phyloP scores from a whole-genome alignment of 1,140 invertebrate species.

The Caenorhabditis brenneri region DNA sequence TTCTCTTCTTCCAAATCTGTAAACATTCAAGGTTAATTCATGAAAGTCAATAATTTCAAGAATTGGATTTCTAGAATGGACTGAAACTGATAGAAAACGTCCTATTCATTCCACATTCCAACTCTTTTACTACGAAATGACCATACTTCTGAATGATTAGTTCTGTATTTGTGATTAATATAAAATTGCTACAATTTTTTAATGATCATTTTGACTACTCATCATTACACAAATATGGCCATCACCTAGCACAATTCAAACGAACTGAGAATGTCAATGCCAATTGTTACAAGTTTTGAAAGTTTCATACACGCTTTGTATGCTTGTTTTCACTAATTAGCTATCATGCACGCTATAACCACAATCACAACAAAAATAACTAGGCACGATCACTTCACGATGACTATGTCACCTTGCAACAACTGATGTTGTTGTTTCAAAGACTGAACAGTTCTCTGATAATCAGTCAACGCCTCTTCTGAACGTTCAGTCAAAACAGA shows the following conservation, averaged over 20 bases:
- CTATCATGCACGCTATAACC: neutral
- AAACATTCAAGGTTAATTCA: neutral
- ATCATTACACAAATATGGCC: too few species aligned
- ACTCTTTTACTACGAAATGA: neutral
- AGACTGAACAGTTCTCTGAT: slow-evolving; percentile 69
- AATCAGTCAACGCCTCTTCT: slow-evolving; percentile 70
- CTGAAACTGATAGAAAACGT: neutral
- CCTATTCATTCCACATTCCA: neutral
- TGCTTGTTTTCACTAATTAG: neutral
- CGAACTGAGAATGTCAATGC: too few species aligned
- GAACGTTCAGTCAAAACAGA: slow-evolving; percentile 68
- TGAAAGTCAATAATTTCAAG: neutral
- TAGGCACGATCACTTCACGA: neutral
- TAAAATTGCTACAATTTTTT: too few species aligned
- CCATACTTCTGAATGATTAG: neutral
- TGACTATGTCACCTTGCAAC: slow-evolving; percentile 45
- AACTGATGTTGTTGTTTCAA: slow-evolving; percentile 64
- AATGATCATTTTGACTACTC: too few species aligned
- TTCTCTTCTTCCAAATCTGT: slow-evolving; percentile 48
- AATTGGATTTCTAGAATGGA: neutral
- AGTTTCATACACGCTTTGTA: neutral
- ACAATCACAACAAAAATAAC: neutral
- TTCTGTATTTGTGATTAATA: neutral
- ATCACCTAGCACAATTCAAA: too few species aligned
- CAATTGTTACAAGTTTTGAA: neutral